phyloP scores from a whole-genome alignment of 2,113 vertebrate species.

The Eurypyga helias region DNA sequence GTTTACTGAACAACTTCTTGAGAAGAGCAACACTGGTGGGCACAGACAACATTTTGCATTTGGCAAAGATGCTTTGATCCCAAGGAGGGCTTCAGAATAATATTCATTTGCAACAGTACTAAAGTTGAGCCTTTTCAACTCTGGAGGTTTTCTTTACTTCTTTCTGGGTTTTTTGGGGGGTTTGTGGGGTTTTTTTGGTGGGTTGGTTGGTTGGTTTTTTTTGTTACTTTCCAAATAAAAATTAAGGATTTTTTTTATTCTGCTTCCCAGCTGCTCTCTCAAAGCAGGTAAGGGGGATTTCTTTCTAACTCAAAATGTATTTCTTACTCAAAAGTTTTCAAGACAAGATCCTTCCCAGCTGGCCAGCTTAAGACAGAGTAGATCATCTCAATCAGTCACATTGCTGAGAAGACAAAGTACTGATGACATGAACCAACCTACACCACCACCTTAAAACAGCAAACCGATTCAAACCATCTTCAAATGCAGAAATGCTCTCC shows the following conservation, averaged over 20 bases:
- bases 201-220: no score
- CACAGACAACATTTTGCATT: background rate
- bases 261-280: background rate
- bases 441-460: background rate
- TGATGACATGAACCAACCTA: background rate
- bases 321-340: background rate
- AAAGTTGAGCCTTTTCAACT: background rate
- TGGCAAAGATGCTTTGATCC: background rate
- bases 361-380: background rate
- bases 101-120: background rate
- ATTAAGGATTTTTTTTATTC: background rate
- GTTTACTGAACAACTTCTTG: background rate
- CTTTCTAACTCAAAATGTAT: background rate
- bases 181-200: no score
- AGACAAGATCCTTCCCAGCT: background rate
- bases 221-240: background rate
- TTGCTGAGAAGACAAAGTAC: background rate
- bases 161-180: background rate
- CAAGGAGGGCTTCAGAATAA: background rate
- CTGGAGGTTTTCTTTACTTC: background rate
- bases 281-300: background rate
- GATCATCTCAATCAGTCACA: background rate
- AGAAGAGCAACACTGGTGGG: background rate
- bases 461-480: background rate
- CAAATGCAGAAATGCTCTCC: background rate